Base-by-base conservation (phyloP, 2,113 vertebrate species). In the Gallinago media region DNA sequence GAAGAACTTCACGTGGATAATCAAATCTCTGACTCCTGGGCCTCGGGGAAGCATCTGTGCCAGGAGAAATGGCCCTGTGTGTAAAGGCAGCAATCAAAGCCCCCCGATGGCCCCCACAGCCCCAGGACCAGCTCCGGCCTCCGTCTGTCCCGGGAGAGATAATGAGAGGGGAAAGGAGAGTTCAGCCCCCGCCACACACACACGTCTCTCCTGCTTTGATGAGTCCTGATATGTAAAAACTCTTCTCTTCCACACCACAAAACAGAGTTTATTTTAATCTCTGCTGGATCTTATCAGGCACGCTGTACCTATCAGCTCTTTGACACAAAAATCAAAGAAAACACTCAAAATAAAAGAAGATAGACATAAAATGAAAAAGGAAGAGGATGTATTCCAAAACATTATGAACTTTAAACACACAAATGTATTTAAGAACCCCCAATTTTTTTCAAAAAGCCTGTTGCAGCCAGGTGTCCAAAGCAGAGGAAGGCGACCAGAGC, bases 241-340 rank as follows among this genome's bases (percentile, higher is more conserved):
- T 58, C n/a, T 67, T 81, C 91, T 82, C 44, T 94, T 97, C 96
- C 73, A 67, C 76, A 56, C 42, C 85, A 72, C 84, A 67, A 96
- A 97, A 85, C 90, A 44, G 86, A 80, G 90, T 87, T 77, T 62
- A 82, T 97, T 97, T 97, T 97, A 92, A 92, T 96, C 93, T 97
- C 88, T 22, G 79, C 32, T 88, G 93, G 85, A 96, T 96, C 70
- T 94, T 93, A 93, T 92, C 83, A 85, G 52, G 26, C 15, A 7
- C 59, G 40, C 50, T 76, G 19, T 84, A 85, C 86, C 58, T 91
- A 47, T 88, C 54, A 32, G 86, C 40, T 96, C 84, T 96, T 85
- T 86, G 94, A 82, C 72, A 97, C 76, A 96, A 90, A 92, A 94
- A 97, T 96, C 88, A 94, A 87, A 88, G 77, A 70, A 58, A 95